phyloP scores from a whole-genome alignment of 2,888 invertebrate species.

The Scaeva pyrastri region DNA sequence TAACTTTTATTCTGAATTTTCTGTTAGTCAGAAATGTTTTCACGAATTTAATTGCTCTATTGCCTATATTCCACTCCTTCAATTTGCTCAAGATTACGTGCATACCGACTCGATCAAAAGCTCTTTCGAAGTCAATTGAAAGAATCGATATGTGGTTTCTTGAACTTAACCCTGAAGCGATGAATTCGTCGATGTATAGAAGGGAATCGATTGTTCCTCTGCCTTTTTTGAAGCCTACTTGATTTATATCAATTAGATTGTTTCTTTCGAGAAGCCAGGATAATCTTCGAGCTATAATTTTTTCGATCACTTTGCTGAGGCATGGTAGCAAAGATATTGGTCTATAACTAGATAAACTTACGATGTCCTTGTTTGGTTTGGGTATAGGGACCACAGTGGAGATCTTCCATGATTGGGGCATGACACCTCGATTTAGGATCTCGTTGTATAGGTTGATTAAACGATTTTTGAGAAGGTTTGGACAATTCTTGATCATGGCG shows the following conservation, averaged over 20 bases:
- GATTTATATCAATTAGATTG: not conserved
- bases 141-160: too few relatives aligned
- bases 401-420: conserved; percentile 45
- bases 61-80: not conserved
- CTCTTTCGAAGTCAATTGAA: conserved; percentile 6
- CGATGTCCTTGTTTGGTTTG: conserved; percentile 12
- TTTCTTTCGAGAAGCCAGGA: conserved; percentile 7
- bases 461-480: conserved; percentile 16
- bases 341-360: conserved; percentile 29
- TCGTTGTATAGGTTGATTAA: not conserved
- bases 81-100: not conserved
- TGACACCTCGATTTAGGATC: conserved; percentile 4
- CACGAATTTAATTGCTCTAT: conserved; percentile 25
- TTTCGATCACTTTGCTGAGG: conserved; percentile 31
- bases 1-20: conserved; percentile 40
- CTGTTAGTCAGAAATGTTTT: conserved; percentile 2
- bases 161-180: not conserved
- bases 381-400: conserved; percentile 20
- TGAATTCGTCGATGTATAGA: conserved; percentile 4
- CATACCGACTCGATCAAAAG: not conserved
- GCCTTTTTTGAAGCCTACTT: not conserved
- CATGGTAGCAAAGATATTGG: conserved; percentile 55
- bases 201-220: conserved; percentile 27
- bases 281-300: conserved; percentile 21
- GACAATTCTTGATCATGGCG: conserved; percentile 34